Base-by-base conservation (phyloP, 2,113 vertebrate genomes). In the Arizona elegans region DNA sequence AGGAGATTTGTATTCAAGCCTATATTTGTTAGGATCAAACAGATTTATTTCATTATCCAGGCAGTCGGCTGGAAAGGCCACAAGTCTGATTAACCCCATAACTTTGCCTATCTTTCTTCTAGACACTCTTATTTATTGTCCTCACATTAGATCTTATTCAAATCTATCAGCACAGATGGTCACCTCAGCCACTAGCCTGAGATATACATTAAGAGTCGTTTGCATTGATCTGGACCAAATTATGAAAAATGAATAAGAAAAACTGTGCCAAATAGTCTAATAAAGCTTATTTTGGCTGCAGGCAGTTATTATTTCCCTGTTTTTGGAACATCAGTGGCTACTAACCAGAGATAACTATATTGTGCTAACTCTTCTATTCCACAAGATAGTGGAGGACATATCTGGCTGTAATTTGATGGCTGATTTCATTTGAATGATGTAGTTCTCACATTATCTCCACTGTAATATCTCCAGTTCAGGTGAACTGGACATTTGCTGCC, bases 31-130 rank as follows among this genome's bases (percentile, higher is more conserved):
- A 93, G 92, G 52, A 88, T 93, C 90, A 93, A 75, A 86, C 90
- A 91, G 90, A 93, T 93, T 87, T 91, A 93, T 93, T 93, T 91
- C 59, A 93, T 93, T 93, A 91, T 75, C 90, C 92, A 91, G 52
- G 58, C 89, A 88, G 86, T 50, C 89, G 2, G 90, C 75, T 93
- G 58, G 85, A 93, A 93, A 91, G 92, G 90, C 85, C 58, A 91
- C 59, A 56, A 88, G 90, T 53, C 92, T 88, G 92, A 91, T 93
- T 93, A 93, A 93, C 93, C 90, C 38, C 29, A 33, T 47, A 43
- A 55, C 90, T 90, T 56, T 88, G 86, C 70, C 86, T 65, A 59
- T 90, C 89, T 89, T 70, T 93, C 55, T 92, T 91, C 53, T 85
- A 81, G 62, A 47, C 81, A 88, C 26, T 53, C 43, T 52, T 90